Conservation (phyloP, 1,140 invertebrate species). For the Episyrphus balteatus region DNA sequence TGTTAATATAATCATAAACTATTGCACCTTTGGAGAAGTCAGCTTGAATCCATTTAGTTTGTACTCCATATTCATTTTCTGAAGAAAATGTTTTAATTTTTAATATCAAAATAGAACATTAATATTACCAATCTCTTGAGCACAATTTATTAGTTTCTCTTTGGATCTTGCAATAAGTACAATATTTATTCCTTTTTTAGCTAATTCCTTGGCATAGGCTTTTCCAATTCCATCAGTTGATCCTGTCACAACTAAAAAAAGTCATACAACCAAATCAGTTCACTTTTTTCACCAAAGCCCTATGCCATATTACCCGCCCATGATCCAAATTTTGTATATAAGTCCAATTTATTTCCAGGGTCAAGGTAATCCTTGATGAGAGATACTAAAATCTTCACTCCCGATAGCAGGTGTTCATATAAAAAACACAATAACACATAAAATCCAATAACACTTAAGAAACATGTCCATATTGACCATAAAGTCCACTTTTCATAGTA, state of each 20-base stretch:
- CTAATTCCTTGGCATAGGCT: slow-evolving; percentile 75
- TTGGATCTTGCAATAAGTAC: slow-evolving; percentile 71
- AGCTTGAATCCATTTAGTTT: slow-evolving; percentile 61
- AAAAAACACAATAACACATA: slow-evolving; percentile 16
- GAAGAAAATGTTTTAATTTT: slow-evolving; percentile 18
- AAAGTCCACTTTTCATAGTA: too few relatives aligned
- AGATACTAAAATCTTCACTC: slow-evolving; percentile 2
- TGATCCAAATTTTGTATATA: slow-evolving; percentile 16
- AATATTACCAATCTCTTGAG: slow-evolving; percentile 59
- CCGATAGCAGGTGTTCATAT: slow-evolving; percentile 22
- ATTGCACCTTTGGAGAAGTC: slow-evolving; percentile 65
- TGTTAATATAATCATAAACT: slow-evolving; percentile 54
- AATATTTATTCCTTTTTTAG: slow-evolving; percentile 64
- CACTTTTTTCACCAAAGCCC: neutral
- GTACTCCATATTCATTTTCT: slow-evolving; percentile 47
- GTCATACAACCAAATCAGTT: neutral
- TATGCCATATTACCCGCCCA: slow-evolving; percentile 22
- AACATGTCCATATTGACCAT: slow-evolving; percentile 9
- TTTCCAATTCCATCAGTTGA: slow-evolving; percentile 89
- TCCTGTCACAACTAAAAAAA: slow-evolving; percentile 71
- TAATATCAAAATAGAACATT: neutral
- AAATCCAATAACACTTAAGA: slow-evolving; percentile 13
- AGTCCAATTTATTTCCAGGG: neutral
- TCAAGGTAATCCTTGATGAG: slow-evolving; percentile 6
- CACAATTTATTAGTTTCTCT: slow-evolving; percentile 58